phyloP scores from a whole-genome alignment of 2,888 invertebrate species.

The Sarcophaga rosellei region DNA sequence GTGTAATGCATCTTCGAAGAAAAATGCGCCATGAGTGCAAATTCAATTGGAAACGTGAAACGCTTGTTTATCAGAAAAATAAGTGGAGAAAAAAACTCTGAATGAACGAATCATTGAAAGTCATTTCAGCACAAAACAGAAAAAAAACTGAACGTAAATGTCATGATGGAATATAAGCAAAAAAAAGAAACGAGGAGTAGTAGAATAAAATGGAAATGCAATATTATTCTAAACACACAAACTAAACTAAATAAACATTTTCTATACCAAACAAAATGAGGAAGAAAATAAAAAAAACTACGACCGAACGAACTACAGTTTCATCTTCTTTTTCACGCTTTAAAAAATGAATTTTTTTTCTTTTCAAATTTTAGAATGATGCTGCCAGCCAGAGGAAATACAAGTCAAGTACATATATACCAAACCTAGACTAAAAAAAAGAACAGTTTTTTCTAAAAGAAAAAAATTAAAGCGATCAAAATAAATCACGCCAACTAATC shows the following conservation, averaged over 20 bases:
- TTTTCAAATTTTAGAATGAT: not conserved
- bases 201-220: not conserved
- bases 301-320: too few relatives aligned
- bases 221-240: not conserved
- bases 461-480: slow-evolving; percentile 45
- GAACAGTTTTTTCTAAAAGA: not conserved
- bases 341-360: not conserved
- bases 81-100: not conserved
- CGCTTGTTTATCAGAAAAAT: not conserved
- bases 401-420: not conserved
- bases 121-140: not conserved
- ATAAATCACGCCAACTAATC: slow-evolving; percentile 64
- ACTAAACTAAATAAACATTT: too few relatives aligned
- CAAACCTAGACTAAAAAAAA: not conserved
- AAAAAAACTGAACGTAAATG: not conserved
- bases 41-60: slow-evolving; percentile 56
- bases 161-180: not conserved
- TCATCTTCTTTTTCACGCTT: not conserved
- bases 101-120: slow-evolving; percentile 11
- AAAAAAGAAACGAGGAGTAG: not conserved
- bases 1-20: not conserved
- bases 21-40: slow-evolving; percentile 46
- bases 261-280: too few relatives aligned
- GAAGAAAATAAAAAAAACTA: too few relatives aligned
- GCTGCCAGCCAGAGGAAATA: not conserved